phyloP scores from a whole-genome alignment of 2,113 vertebrate genomes.

The Hemiprocne comata region DNA sequence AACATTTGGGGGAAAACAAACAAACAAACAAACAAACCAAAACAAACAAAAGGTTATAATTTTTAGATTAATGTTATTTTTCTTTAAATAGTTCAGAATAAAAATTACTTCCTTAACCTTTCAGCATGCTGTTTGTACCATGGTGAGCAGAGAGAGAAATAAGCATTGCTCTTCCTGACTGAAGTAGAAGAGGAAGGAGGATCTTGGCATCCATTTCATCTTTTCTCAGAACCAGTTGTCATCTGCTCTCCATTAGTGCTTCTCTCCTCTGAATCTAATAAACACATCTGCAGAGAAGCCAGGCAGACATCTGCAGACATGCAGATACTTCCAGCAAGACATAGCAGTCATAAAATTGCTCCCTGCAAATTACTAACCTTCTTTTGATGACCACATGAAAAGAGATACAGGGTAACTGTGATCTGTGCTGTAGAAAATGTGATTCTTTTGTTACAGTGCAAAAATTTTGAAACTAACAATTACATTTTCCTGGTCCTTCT shows the following conservation, averaged over 20 bases:
- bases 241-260: neutral
- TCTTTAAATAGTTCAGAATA: neutral
- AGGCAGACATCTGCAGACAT: neutral
- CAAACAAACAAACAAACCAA: neutral
- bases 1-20: neutral
- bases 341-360: neutral
- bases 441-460: neutral
- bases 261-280: neutral
- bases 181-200: neutral
- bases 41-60: neutral
- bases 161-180: neutral
- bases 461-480: neutral
- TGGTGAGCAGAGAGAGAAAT: neutral
- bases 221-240: neutral
- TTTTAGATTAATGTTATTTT: neutral
- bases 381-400: neutral
- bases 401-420: neutral
- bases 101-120: neutral
- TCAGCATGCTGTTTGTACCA: fast-evolving
- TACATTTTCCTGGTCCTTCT: neutral
- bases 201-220: neutral
- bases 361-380: neutral
- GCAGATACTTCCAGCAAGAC: neutral
- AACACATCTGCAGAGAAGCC: neutral
- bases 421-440: neutral